A percentile compares a stretch with the other conserved stretches of the same genome.
Conservation (phyloP, 1,140 invertebrate species). For the Euschistus heros region DNA sequence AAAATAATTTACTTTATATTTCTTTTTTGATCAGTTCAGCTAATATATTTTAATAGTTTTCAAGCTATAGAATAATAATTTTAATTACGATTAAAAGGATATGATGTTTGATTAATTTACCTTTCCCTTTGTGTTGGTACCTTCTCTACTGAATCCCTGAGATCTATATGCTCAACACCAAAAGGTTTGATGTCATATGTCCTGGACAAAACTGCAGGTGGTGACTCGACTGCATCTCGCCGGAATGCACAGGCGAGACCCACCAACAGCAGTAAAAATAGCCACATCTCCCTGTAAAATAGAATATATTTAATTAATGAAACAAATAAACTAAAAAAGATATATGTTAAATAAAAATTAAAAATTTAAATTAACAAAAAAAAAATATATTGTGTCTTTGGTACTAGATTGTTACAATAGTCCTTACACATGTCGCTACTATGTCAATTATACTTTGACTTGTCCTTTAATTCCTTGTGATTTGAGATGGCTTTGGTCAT, state of each 20-base stretch:
- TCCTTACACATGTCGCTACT: too few species aligned
- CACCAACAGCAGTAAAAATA: slow-evolving; percentile 12
- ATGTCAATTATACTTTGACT: too few species aligned
- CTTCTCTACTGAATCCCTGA: slow-evolving; percentile 44
- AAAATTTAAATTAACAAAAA: too few species aligned
- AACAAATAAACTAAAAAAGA: too few species aligned
- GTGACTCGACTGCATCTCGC: slow-evolving; percentile 11
- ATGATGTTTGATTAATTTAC: neutral
- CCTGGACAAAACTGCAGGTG: neutral
- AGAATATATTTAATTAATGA: too few species aligned
- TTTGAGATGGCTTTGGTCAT: too few species aligned
- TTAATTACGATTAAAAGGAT: neutral
- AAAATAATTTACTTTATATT: neutral
- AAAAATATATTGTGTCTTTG: too few species aligned
- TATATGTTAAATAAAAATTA: too few species aligned
- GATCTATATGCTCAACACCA: slow-evolving; percentile 8
- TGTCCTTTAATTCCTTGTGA: too few species aligned
- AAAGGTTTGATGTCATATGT: neutral
- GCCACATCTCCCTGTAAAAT: slow-evolving; percentile 20
- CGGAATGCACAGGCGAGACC: slow-evolving; percentile 10
- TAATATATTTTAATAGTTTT: neutral
- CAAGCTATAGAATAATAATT: neutral
- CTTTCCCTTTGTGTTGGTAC: slow-evolving; percentile 32
- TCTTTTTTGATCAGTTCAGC: neutral
- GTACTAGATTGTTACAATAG: too few species aligned